Conservation (phyloP, 2,888 invertebrate genomes). For the Agrotis clavis region DNA sequence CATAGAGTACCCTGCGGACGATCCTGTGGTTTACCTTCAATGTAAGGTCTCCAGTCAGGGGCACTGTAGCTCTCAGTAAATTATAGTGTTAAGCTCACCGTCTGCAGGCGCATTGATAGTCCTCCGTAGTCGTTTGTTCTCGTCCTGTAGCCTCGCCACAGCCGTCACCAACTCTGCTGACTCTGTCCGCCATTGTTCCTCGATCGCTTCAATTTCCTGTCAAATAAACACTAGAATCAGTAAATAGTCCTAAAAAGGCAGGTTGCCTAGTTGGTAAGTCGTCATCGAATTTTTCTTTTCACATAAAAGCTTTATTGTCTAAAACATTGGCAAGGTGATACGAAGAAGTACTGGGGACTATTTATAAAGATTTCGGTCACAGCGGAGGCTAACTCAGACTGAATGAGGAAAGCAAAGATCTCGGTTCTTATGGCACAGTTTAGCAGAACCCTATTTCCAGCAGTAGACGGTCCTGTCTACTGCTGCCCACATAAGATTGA, state of each 20-base stretch:
- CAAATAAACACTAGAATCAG: conserved; percentile 43
- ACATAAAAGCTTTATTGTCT: too few relatives aligned
- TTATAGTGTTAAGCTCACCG: conserved; percentile 72
- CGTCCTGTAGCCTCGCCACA: conserved; percentile 97
- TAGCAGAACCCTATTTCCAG: background rate
- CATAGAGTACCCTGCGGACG: too few relatives aligned
- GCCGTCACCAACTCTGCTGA: conserved; percentile 96
- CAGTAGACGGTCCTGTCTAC: too few relatives aligned
- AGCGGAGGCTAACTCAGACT: background rate
- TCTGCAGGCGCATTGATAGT: conserved; percentile 87
- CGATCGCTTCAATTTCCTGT: conserved; percentile 98
- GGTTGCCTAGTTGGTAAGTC: too few relatives aligned
- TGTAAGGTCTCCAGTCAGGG: too few relatives aligned
- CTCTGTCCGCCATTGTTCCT: conserved; percentile 98
- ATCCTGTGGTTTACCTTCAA: too few relatives aligned
- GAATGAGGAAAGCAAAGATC: background rate
- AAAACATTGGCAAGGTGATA: background rate
- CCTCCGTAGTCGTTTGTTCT: conserved; percentile 95
- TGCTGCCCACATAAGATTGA: too few relatives aligned
- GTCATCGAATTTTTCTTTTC: too few relatives aligned
- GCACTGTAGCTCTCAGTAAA: too few relatives aligned
- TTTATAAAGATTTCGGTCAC: background rate
- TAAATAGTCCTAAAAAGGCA: background rate
- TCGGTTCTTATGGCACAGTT: background rate
- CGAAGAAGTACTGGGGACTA: background rate